Evolutionary conservation across 2,888 invertebrate genomes (phyloP), one percentile per base, ranked within the genome.

Genomic region (Leptodirus hochenwartii): DNA sequence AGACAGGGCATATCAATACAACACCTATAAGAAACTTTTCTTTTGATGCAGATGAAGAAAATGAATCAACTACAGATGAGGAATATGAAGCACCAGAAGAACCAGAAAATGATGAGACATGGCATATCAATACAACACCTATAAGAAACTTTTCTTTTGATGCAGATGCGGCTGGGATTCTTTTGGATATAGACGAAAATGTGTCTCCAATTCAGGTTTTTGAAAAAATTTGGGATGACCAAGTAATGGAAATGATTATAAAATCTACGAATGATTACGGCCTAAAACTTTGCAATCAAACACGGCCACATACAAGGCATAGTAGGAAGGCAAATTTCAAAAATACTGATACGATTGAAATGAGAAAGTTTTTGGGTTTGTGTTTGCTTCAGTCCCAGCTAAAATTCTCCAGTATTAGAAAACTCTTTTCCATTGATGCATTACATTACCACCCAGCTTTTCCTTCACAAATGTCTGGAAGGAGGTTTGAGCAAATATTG

Each of bases 121-220:
- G 35, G 32, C 30, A 29, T 36, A 34, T 27, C 35, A 36, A 36
- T 36, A 32, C 32, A 31, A 36, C 25, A 38, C 22, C 30, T 31
- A 36, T 36, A 37, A 36, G 33, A 31, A 31, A 31, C 26, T 29
- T 31, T 31, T 31, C 34, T 26, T 33, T 33, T 33, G 25, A 33
- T 33, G 33, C 33, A 33, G 22, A 33, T 33, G 33, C 33, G 22
- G 28, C 34, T 34, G 34, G 34, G 34, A 33, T 15, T 40, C 53
- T 54, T 46, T 5, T 52, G 46, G 37, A 32, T 24, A 39, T 29
- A 32, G 33, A 34, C 13, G 28, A 34, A 34, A 40, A 32, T 34
- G 35, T 37, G 37, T 36, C 36, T 36, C 37, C 32, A 34, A 28
- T 35, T 38, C 37, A 38, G 34, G 35, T 37, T 33, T 35, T 37